Percentiles rank a stretch among this genome's conserved stretches.
Conservation (phyloP, 1,140 invertebrate species). For the Choristoneura fumiferana region DNA sequence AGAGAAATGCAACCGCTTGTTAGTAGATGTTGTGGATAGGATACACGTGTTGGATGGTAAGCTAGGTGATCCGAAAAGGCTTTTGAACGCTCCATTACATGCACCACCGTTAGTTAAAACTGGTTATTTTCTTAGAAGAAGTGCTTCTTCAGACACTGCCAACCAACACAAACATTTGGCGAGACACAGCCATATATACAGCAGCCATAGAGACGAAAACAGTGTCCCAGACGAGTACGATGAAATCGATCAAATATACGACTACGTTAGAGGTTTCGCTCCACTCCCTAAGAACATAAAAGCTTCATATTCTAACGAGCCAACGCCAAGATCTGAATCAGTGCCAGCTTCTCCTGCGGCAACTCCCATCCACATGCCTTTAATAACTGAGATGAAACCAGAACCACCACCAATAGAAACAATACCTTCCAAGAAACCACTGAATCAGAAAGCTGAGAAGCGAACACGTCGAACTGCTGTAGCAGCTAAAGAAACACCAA, state of each 20-base stretch:
- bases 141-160: slow-evolving; percentile 85
- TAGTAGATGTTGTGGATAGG: slow-evolving; percentile 90
- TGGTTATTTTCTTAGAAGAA: slow-evolving; percentile 83
- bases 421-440: slow-evolving; percentile 89
- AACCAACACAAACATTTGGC: slow-evolving; percentile 78
- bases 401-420: slow-evolving; percentile 94
- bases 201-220: slow-evolving; percentile 73
- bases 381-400: slow-evolving; percentile 83
- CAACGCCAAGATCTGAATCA: slow-evolving; percentile 65
- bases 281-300: slow-evolving; percentile 91
- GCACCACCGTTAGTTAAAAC: slow-evolving; percentile 77
- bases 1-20: slow-evolving; percentile 87
- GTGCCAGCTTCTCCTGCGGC: slow-evolving; percentile 70
- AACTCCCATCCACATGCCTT: slow-evolving; percentile 78
- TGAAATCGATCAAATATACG: slow-evolving; percentile 98
- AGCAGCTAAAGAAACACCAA: slow-evolving; percentile 76
- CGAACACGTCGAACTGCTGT: slow-evolving; percentile 80
- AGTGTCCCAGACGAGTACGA: slow-evolving; percentile 91
- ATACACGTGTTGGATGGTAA: slow-evolving; percentile 89
- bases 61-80: slow-evolving; percentile 82
- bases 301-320: slow-evolving; percentile 81
- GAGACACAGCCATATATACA: slow-evolving; percentile 73
- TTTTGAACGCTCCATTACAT: slow-evolving; percentile 71
- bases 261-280: slow-evolving; percentile 95
- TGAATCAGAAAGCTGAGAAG: slow-evolving; percentile 82